Evolutionary conservation across 2,113 vertebrate species (phyloP).

Genomic region (Corydoras maculifer): DNA sequence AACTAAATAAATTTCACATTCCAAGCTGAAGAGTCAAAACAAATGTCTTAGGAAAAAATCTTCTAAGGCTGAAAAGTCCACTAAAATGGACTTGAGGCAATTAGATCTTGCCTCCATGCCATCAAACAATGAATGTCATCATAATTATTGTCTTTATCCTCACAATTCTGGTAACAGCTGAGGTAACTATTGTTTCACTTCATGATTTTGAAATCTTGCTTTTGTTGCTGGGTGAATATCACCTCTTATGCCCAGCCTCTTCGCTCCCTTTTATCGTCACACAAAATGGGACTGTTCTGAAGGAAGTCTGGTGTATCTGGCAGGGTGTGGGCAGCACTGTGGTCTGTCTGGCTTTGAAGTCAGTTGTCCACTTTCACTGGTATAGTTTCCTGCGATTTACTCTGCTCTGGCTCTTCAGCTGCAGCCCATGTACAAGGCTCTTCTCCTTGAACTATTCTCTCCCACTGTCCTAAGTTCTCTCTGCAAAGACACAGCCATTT

Average conservation of each 20-base stretch:
- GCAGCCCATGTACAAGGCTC: constrained; percentile 69
- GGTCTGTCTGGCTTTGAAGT: constrained; percentile 53
- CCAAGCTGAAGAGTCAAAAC: constrained; percentile 27
- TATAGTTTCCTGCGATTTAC: constrained; percentile 62
- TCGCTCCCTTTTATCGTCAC: constrained; percentile 49
- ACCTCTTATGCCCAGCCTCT: constrained; percentile 45
- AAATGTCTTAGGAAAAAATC: constrained; percentile 19
- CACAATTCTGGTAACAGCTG: constrained; percentile 57
- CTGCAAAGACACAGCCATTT: constrained; percentile 54
- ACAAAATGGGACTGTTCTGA: constrained; percentile 44
- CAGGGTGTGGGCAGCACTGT: constrained; percentile 42
- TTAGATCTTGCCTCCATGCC: constrained; percentile 44
- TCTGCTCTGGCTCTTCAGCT: constrained; percentile 41
- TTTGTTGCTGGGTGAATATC: constrained; percentile 50
- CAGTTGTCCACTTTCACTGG: constrained; percentile 82
- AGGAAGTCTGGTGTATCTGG: constrained; percentile 45
- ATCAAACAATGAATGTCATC: constrained; percentile 16
- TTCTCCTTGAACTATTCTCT: constrained; percentile 83
- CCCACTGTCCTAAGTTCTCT: constrained; percentile 91
- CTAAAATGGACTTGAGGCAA: constrained; percentile 56
- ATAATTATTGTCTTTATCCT: constrained; percentile 57
- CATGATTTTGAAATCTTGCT: constrained; percentile 8
- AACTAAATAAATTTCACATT: constrained; percentile 17
- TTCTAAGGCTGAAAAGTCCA: constrained; percentile 45
- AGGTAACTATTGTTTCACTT: constrained; percentile 68